Conservation (phyloP, 2,888 invertebrate species). For the Bembecia ichneumoniformis region DNA sequence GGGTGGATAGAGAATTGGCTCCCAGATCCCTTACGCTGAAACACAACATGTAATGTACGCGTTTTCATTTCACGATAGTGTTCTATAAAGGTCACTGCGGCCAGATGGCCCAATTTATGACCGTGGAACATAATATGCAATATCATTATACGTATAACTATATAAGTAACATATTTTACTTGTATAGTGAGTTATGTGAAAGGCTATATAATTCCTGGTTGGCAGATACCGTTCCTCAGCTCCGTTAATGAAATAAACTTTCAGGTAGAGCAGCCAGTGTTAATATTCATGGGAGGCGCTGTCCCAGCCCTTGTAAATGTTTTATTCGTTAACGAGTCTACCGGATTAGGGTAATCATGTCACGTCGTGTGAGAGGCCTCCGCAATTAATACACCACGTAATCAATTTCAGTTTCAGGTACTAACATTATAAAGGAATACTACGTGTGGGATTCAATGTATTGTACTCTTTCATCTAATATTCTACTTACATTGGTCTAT, state of each 20-base stretch:
- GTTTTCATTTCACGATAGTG: too few species aligned
- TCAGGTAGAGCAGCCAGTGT: constrained; percentile 56
- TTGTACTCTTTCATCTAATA: too few species aligned
- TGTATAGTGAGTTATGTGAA: too few species aligned
- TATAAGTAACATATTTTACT: too few species aligned
- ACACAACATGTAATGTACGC: too few species aligned
- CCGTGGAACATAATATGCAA: too few species aligned
- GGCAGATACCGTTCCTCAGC: constrained; percentile 25
- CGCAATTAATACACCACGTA: constrained; percentile 54
- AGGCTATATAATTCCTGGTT: constrained; percentile 3
- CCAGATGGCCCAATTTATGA: too few species aligned
- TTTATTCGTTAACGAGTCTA: constrained; percentile 68
- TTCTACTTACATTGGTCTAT: too few species aligned
- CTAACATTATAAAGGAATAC: not conserved
- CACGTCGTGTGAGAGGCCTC: constrained; percentile 57
- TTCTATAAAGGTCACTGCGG: too few species aligned
- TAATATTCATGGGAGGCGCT: constrained; percentile 60
- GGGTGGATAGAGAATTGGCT: too few species aligned
- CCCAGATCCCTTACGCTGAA: too few species aligned
- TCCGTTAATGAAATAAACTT: constrained; percentile 64
- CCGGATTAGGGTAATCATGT: constrained; percentile 64
- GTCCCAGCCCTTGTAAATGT: constrained; percentile 61
- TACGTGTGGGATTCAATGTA: not conserved
- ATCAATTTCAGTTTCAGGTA: constrained; percentile 39
- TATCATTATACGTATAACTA: too few species aligned